Evolutionary conservation across 2,888 invertebrate genomes (phyloP).

Genomic region (Acleris sparsana): DNA sequence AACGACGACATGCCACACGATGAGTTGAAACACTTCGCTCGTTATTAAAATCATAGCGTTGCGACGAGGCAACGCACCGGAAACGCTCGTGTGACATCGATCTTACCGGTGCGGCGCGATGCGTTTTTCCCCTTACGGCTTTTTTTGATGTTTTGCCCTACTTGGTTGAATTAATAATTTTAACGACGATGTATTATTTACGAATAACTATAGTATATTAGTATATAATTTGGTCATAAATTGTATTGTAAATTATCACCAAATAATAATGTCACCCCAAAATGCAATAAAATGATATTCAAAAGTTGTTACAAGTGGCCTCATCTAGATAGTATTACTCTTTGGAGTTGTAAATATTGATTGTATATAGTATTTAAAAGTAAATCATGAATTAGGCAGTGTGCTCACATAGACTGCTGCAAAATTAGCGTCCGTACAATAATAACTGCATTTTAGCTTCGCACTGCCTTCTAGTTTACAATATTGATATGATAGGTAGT

Average conservation of each 20-base stretch:
- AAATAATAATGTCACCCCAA: conserved; percentile 8
- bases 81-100: no score
- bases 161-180: no score
- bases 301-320: conserved; percentile 4
- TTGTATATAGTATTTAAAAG: conserved; percentile 33
- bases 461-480: conserved; percentile 19
- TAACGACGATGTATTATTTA: no score
- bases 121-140: no score
- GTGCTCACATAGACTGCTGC: conserved; percentile 5
- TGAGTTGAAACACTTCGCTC: no score
- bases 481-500: conserved; percentile 12
- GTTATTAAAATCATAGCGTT: no score
- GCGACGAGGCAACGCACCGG: no score
- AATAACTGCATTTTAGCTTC: conserved; percentile 8
- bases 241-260: conserved; percentile 5
- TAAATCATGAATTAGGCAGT: conserved; percentile 31
- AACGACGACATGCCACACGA: no score
- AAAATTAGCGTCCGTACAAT: conserved; percentile 3
- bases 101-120: no score
- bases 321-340: conserved; percentile 14
- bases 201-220: background rate
- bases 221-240: background rate
- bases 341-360: conserved; percentile 24
- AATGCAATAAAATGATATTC: conserved; percentile 12
- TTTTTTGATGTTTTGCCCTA: no score